phyloP scores from a whole-genome alignment of 1,140 invertebrate species.

The Adoxophyes honmai region DNA sequence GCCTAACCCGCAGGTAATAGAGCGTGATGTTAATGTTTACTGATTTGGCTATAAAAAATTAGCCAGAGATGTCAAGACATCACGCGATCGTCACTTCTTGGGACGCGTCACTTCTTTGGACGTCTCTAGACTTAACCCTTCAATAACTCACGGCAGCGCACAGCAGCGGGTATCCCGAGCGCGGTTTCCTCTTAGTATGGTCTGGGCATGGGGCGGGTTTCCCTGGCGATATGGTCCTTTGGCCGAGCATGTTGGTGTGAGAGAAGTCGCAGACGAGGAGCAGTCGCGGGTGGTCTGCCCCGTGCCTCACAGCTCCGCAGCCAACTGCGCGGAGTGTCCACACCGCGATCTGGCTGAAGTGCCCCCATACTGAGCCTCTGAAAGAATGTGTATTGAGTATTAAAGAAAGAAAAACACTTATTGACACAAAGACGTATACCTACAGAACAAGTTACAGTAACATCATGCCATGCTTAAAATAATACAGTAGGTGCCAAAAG shows the following conservation, averaged over 20 bases:
- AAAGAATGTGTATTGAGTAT: background rate
- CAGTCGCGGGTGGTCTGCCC: conserved; percentile 31
- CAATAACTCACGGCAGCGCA: conserved; percentile 49
- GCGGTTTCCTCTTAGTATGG: conserved; percentile 32
- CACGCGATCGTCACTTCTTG: no score
- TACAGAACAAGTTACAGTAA: no score
- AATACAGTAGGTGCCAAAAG: no score
- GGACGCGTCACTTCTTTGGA: no score
- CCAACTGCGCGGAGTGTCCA: conserved; percentile 55
- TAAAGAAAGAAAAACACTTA: background rate
- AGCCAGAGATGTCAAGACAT: no score
- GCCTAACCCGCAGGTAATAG: no score
- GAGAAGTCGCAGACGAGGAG: conserved; percentile 66
- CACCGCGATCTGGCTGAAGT: conserved; percentile 61
- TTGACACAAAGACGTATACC: no score
- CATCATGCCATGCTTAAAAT: no score
- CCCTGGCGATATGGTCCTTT: conserved; percentile 46
- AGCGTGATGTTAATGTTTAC: no score
- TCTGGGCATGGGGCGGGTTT: conserved; percentile 40
- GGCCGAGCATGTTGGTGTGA: conserved; percentile 67
- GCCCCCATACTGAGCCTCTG: conserved; percentile 53
- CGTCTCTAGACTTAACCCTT: no score
- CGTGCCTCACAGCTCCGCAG: conserved; percentile 54
- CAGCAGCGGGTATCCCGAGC: conserved; percentile 44
- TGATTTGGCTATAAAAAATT: no score